Percentiles rank a stretch among this genome's conserved stretches.
phyloP scores from a whole-genome alignment of 2,113 vertebrate species.

The Hemiscyllium ocellatum region DNA sequence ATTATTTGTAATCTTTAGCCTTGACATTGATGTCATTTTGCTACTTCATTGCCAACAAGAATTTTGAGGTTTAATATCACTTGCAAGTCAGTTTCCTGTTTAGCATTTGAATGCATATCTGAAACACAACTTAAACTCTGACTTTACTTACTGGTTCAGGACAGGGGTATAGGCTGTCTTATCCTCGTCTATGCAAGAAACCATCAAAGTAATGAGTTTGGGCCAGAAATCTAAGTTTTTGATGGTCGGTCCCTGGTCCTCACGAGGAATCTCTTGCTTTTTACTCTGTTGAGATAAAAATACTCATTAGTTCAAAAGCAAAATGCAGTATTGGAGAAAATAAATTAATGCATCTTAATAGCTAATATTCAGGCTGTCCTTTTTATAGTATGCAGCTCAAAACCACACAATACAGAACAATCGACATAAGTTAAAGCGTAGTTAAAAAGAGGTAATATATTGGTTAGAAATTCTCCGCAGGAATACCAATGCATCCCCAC shows the following conservation, averaged over 20 bases:
- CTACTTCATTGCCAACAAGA: neutral
- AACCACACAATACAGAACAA: neutral
- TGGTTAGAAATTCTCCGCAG: neutral
- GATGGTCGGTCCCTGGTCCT: slow-evolving; percentile 84
- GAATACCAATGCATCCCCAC: neutral
- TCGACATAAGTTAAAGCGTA: neutral
- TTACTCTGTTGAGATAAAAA: slow-evolving; percentile 59
- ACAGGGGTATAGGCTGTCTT: slow-evolving; percentile 80
- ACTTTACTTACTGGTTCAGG: slow-evolving; percentile 80
- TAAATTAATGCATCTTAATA: neutral
- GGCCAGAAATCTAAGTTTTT: slow-evolving; percentile 93
- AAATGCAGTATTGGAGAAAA: neutral
- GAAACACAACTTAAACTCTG: neutral
- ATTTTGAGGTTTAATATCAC: neutral
- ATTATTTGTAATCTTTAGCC: neutral
- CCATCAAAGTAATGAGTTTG: slow-evolving; percentile 87
- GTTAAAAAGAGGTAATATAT: neutral
- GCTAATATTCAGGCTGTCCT: neutral
- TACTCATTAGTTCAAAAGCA: slow-evolving; percentile 15
- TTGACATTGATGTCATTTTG: neutral
- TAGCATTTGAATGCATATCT: neutral
- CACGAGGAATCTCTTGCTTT: slow-evolving; percentile 76
- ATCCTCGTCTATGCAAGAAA: slow-evolving; percentile 89
- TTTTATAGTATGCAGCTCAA: neutral
- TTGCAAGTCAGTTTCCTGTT: neutral